Evolutionary conservation across 2,797 vertebrate genomes (phyloP), one percentile per base, ranked within the genome.

Genomic region (Anomalospiza imberbis): DNA sequence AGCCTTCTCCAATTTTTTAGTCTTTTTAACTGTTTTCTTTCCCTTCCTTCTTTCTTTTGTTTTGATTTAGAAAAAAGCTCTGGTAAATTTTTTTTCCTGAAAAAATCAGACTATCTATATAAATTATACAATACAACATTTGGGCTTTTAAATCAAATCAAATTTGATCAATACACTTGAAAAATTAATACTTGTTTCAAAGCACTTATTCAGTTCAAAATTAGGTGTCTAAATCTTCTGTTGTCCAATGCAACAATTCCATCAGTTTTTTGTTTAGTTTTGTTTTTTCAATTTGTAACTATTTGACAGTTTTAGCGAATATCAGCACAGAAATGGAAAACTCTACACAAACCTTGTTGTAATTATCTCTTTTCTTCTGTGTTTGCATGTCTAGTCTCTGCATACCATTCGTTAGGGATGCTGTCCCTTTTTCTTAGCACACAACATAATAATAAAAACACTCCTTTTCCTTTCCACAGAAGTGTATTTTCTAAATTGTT

Each of bases 331-430:
- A 97, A 97, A 97, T 96, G 95, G 95, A 97, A 97, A 97, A 97
- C 96, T 95, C 94, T 97, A 95, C 93, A 93, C 94, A 97, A 97
- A 96, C 85, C 91, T 97, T 97, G 95, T 91, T 97, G 96, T 95
- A 97, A 97, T 98, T 97, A 98, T 97, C 97, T 97, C 95, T 98
- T 98, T 98, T 97, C 97, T 98, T 98, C 96, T 97, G 96, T 97
- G 96, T 96, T 97, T 98, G 96, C 95, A 96, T 97, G 96, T 96
- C 96, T 91, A 93, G 88, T 95, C 91, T 97, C 93, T 94, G 76
- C 97, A 96, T 97, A 96, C 92, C 95, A 96, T 97, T 97, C 1
- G 12, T 97, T 96, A 94, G 95, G 97, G 87, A 83, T 93, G 51
- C 86, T 84, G 70, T 96, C 95, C 91, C 66, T 96, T 86, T 96